Evolutionary conservation across 1,140 invertebrate species (phyloP), one percentile per base, ranked within the genome.

Genomic region (Condylostylus longicornis): DNA sequence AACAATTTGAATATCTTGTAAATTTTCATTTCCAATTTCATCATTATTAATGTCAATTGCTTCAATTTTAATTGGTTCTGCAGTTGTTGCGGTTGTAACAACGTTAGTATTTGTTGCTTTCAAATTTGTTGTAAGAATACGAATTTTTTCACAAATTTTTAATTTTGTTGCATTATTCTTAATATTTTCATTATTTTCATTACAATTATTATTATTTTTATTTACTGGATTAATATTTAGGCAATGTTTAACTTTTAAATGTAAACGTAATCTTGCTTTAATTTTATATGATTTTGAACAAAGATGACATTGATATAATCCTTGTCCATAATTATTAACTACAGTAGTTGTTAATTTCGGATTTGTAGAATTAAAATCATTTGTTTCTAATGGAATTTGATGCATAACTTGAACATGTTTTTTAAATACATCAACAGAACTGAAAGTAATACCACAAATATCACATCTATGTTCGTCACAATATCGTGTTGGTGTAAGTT

Each of bases 221-320:
- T n/a, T n/a, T 17, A 38, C 40, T 35, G 32, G 71, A 68, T 44
- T 37, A 14, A 51, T 33, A 6, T 47, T 49, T 30, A 55, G 44
- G 21, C 69, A 70, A 61, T 86, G 82, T 1, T 79, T 77, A 15
- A 85, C 79, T 55, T 79, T 68, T 48, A 82, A 69, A 62, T 86
- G 82, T 2, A 86, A 74, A 69, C 83, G 80, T 1, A 87, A 51
- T 40, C 79, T 83, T 5, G 81, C 81, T 45, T 73, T 67, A 74
- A 82, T 82, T 57, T 79, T 81, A 48, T 84, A 85, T 31, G 72
- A 69, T 54, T 83, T 83, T 1, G 74, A 65, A 49, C 82, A 86
- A 15, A 83, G 61, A 51, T 82, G 75, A 55, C 82, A 86, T 20
- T 76, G 69, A 51, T 78, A 81, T 50, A 67, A 70, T 37, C 65